Evolutionary conservation across 2,797 vertebrate genomes (phyloP).

Genomic region (Liparis tanakae): DNA sequence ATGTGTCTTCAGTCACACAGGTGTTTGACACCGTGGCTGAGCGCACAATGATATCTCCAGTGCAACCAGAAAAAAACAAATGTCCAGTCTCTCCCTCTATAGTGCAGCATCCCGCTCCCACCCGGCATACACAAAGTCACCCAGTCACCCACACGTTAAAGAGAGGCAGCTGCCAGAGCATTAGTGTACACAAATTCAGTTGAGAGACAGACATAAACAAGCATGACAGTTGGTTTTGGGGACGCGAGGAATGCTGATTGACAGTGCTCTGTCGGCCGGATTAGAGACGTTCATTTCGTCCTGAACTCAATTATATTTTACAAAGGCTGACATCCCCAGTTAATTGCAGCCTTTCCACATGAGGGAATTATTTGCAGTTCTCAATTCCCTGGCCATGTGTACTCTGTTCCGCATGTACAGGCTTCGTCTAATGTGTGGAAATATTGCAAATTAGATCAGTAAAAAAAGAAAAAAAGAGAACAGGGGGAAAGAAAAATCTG

Average conservation of each 20-base stretch:
- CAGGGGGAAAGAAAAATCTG: slow-evolving; percentile 18
- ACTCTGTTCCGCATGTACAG: slow-evolving; percentile 79
- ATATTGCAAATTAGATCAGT: slow-evolving; percentile 81
- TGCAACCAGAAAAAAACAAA: slow-evolving; percentile 64
- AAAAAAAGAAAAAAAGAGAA: slow-evolving; percentile 24
- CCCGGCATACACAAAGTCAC: slow-evolving; percentile 56
- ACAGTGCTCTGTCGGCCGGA: slow-evolving; percentile 83
- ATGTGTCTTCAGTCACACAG: slow-evolving; percentile 57
- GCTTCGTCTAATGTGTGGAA: slow-evolving; percentile 80
- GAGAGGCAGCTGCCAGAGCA: slow-evolving; percentile 74
- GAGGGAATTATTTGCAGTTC: slow-evolving; percentile 86
- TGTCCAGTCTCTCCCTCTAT: slow-evolving; percentile 59
- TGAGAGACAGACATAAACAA: slow-evolving; percentile 79
- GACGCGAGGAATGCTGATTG: slow-evolving; percentile 80
- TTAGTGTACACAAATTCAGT: slow-evolving; percentile 74
- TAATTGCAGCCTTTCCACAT: slow-evolving; percentile 88
- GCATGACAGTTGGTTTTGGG: slow-evolving; percentile 76
- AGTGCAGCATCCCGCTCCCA: slow-evolving; percentile 49
- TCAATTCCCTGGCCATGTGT: slow-evolving; percentile 84
- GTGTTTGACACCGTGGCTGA: slow-evolving; percentile 66
- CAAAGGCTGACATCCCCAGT: slow-evolving; percentile 88
- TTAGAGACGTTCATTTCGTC: slow-evolving; percentile 85
- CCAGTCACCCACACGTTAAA: slow-evolving; percentile 70
- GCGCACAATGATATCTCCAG: slow-evolving; percentile 62
- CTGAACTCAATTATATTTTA: slow-evolving; percentile 89